Base-by-base conservation (phyloP, 2,797 vertebrate genomes). In the Uromys caudimaculatus region DNA sequence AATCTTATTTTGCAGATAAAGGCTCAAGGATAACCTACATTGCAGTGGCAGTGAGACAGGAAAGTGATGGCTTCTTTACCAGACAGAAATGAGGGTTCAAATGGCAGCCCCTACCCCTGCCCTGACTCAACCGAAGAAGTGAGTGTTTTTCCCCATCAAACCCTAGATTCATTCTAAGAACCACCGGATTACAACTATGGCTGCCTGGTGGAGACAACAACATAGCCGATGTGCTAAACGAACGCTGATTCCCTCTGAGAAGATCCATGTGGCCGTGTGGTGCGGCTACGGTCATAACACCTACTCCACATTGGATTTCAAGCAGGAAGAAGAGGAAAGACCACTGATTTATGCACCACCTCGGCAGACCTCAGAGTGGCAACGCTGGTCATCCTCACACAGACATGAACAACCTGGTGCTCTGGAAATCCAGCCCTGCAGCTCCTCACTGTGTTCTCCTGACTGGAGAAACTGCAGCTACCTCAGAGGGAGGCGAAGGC, bases 211-310 rank as follows among this genome's bases (percentile, higher is more conserved):
- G 2, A 2, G 1, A 75, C 5, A 19, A 44, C 8, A 14, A 8
- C 1, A 24, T 0, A 2, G 38, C 19, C 0, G 0, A 13, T 4
- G 17, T 29, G 35, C 23, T 56, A 12, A 52, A 21, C 9, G 10
- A 50, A 17, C 44, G 44, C 32, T 16, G 60, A 17, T 0, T 38
- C 17, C 32, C 86, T 76, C 83, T 86, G 75, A 44, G 79, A 71
- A 54, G 58, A 29, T 8, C 58, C 8, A 1, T 6, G 0, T 56
- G 50, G 50, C 50, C 60, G 24, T 4, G 17, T 58, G 29, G n/a
- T 1, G 3, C 24, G 1, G 50, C 64, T 23, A 23, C 44, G 5
- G 13, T 27, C 2, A 1, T 32, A 14, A 41, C 6, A 50, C 11
- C 44, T 44, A n/a, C 47, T 47, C 21, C 13, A 41, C 47, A 16